Base-by-base conservation (phyloP, 2,113 vertebrate genomes). In the Petromus typicus region DNA sequence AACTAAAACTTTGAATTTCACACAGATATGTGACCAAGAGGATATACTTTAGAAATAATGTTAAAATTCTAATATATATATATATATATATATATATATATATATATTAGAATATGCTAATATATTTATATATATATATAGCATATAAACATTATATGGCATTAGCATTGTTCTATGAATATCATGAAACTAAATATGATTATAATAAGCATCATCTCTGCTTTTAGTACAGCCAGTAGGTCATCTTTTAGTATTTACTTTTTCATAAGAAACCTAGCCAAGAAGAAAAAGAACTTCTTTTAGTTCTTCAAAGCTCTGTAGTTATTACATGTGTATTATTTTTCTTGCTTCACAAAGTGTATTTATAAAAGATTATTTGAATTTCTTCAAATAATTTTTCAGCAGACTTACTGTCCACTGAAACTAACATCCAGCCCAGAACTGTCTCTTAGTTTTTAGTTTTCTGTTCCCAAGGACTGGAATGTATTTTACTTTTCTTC, bases 1-100 rank as follows among this genome's bases (percentile, higher is more conserved):
- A 94, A 90, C 94, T 88, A 94, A 92, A 40, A 69, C 27, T 80
- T 81, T 94, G 37, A 81, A 93, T 85, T 91, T 91, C 32, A 89
- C 76, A 73, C 5, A 85, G 34, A 78, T 76, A 57, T 3, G 54
- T 73, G 57, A 83, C 69, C 90, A 67, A 91, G 86, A 79, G 17
- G n/a, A 0, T 45, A 63, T 67, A 54, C 51, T 81, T 87, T 61
- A 92, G 22, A 63, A 95, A 94, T 73, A 3, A 45, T 73, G 3
- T 11, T 73, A 54, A 85, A 92, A 63, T 25, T 69, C 11, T 69
- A n/a, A 88, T 64, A 71, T 64, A 34, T 10, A n/a, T n/a, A n/a
- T n/a, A n/a, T n/a, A n/a, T n/a, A n/a, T n/a, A n/a, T n/a, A n/a
- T n/a, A n/a, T n/a, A n/a, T n/a, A n/a, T n/a, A n/a, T n/a, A n/a